A percentile compares a stretch with the other conserved stretches of the same genome.
These are phyloP conservation scores for Leptinotarsa defecta DNA, from an alignment of 1,140 invertebrate genomes.

Conservation along the genomic window DNA sequence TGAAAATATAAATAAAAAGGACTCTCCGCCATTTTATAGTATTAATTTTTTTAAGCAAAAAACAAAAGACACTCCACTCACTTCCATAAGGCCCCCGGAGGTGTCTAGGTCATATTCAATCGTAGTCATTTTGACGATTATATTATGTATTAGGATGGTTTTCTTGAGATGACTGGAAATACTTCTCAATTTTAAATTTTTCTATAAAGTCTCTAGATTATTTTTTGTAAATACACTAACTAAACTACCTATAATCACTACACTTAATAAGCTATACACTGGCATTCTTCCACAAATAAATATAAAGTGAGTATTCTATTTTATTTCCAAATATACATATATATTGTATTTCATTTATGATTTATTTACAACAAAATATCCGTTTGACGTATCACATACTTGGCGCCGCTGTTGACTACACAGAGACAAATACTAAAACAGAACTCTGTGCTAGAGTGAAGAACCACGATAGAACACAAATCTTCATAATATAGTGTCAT, in stretches of 20 bases:
- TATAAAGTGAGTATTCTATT: background rate
- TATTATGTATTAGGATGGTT: background rate
- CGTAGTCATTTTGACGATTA: slow-evolving; percentile 53
- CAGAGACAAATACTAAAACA: too few species aligned
- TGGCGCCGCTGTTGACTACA: slow-evolving; percentile 24
- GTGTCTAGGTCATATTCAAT: slow-evolving; percentile 67
- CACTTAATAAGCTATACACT: slow-evolving; percentile 15
- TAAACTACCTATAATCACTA: slow-evolving; percentile 9
- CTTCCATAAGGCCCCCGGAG: slow-evolving; percentile 71
- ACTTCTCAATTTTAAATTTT: slow-evolving; percentile 6
- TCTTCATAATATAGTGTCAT: too few species aligned
- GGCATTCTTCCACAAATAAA: slow-evolving; percentile 1
- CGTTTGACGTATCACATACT: slow-evolving; percentile 25
- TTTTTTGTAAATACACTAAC: background rate
- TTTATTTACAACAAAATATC: slow-evolving; percentile 9
- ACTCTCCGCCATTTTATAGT: slow-evolving; percentile 44
- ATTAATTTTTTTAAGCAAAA: slow-evolving; percentile 28
- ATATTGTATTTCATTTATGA: background rate
- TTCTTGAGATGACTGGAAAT: background rate
- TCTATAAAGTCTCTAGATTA: background rate
- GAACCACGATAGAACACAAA: too few species aligned
- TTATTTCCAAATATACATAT: background rate
- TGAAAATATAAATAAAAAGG: background rate
- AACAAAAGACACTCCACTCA: slow-evolving; percentile 55
- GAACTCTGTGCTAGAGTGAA: too few species aligned